phyloP scores from a whole-genome alignment of 2,888 invertebrate species.

The Tachina lurida region DNA sequence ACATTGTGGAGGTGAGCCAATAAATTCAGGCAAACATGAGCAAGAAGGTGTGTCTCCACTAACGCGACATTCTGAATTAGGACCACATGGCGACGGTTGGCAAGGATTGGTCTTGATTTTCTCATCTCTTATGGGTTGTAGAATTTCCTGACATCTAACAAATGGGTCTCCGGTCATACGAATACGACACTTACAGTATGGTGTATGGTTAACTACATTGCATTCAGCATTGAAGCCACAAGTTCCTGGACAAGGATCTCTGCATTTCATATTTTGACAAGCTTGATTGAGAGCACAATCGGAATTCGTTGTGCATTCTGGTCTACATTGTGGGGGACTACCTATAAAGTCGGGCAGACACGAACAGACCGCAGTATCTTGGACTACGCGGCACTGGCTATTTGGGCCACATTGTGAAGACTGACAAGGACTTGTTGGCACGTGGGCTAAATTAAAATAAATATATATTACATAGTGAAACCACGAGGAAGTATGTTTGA shows the following conservation, averaged over 20 bases:
- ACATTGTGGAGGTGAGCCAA: constrained; percentile 87
- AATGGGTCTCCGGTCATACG: constrained; percentile 89
- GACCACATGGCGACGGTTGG: constrained; percentile 88
- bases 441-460: constrained; percentile 82
- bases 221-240: constrained; percentile 89
- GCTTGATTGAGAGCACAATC: constrained; percentile 88
- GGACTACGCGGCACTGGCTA: constrained; percentile 87
- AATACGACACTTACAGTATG: constrained; percentile 87
- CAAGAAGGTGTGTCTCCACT: constrained; percentile 83
- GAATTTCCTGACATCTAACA: constrained; percentile 84
- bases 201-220: constrained; percentile 89
- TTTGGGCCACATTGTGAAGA: constrained; percentile 89
- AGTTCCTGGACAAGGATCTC: constrained; percentile 89
- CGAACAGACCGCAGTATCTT: constrained; percentile 87
- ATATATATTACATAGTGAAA: not conserved
- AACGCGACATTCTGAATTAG: constrained; percentile 87
- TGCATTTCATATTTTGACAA: constrained; percentile 89
- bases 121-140: constrained; percentile 75
- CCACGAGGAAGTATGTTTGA: not conserved
- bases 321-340: constrained; percentile 88
- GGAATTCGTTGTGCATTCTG: constrained; percentile 88
- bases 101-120: constrained; percentile 84
- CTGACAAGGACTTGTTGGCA: constrained; percentile 85
- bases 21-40: constrained; percentile 85
- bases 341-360: constrained; percentile 87